Percentiles rank a stretch among this genome's conserved stretches.
phyloP scores from a whole-genome alignment of 2,113 vertebrate species.

The Chroicocephalus ridibundus region DNA sequence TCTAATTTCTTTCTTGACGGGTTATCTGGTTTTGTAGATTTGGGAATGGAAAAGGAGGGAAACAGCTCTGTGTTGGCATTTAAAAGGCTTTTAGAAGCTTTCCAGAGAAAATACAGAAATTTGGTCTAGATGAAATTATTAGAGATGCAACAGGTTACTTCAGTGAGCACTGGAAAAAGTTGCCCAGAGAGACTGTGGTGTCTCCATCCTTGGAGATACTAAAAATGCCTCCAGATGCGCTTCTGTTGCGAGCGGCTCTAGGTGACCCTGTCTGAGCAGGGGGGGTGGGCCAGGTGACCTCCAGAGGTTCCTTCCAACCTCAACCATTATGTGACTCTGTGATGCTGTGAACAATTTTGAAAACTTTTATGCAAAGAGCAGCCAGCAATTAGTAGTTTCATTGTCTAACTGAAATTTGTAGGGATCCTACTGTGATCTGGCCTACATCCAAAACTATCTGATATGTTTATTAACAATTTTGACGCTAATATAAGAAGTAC shows the following conservation, averaged over 20 bases:
- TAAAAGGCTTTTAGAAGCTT: neutral
- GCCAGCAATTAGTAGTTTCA: neutral
- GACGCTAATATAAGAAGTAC: neutral
- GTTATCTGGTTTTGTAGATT: neutral
- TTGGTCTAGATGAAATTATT: neutral
- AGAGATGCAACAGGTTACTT: neutral
- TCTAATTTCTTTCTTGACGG: neutral
- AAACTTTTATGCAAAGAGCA: neutral
- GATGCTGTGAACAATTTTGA: neutral
- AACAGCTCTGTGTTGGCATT: neutral
- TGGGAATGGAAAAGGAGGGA: neutral
- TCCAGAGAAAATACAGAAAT: neutral
- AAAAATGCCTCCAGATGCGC: neutral
- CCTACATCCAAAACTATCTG: neutral
- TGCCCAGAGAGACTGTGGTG: neutral
- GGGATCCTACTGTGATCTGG: neutral
- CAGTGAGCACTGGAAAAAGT: neutral
- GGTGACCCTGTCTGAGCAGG: neutral
- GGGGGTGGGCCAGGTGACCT: fast-evolving
- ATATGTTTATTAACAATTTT: neutral
- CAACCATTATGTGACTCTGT: neutral
- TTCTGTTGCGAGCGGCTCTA: neutral
- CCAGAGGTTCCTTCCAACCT: neutral
- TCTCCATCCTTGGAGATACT: neutral
- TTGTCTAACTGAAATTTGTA: neutral